These are phyloP conservation scores for Drosophila kurseongensis DNA, from an alignment of 1,140 invertebrate genomes.

Conservation along the genomic window DNA sequence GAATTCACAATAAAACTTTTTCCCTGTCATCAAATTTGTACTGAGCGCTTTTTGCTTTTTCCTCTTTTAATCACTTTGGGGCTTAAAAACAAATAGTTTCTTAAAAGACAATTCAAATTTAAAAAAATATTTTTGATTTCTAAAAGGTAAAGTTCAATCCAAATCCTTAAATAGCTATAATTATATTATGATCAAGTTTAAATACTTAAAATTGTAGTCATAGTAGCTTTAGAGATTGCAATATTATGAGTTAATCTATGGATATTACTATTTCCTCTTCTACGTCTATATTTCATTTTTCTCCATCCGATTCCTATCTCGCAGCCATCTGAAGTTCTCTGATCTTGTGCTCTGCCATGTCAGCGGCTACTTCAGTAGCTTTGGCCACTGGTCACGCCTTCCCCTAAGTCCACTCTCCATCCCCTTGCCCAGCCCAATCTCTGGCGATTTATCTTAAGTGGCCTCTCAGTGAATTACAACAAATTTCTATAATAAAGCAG, in stretches of 20 bases:
- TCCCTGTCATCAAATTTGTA: conserved; percentile 9
- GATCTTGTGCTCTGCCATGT: conserved; percentile 32
- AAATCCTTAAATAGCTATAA: too few species aligned
- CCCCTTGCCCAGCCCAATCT: conserved; percentile 32
- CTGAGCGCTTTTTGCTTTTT: neutral
- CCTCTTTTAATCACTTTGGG: neutral
- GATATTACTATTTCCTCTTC: neutral
- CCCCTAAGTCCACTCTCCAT: conserved; percentile 14
- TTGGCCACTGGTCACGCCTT: conserved; percentile 40
- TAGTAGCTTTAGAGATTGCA: neutral
- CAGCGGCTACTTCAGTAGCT: conserved; percentile 74
- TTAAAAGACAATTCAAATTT: too few species aligned
- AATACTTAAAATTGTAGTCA: too few species aligned
- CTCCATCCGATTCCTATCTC: neutral
- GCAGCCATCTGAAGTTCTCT: neutral
- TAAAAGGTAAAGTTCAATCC: too few species aligned
- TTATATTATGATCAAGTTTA: too few species aligned
- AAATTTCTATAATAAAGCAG: conserved; percentile 83
- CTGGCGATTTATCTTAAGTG: conserved; percentile 78
- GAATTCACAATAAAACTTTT: conserved; percentile 37
- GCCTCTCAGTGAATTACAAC: conserved; percentile 78
- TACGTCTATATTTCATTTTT: neutral
- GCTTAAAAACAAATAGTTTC: neutral
- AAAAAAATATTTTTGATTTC: neutral
- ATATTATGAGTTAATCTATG: neutral